Conservation (phyloP, 2,797 vertebrate species). For the Pseudocheirus occidentalis region DNA sequence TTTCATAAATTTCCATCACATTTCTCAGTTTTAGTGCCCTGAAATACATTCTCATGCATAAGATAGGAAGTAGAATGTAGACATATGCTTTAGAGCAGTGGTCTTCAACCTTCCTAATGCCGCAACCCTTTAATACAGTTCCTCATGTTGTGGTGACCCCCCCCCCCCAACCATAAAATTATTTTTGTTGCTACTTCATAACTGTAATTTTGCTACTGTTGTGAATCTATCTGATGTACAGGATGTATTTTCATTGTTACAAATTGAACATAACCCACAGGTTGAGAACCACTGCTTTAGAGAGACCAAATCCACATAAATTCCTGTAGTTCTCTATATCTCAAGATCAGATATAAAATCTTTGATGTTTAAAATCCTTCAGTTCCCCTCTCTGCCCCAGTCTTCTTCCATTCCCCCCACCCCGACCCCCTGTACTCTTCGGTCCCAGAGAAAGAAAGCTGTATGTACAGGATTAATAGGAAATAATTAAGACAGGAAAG, state of each 20-base stretch:
- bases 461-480: background rate
- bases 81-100: background rate
- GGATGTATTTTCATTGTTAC: too few species aligned
- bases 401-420: background rate
- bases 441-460: background rate
- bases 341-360: background rate
- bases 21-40: slow-evolving; percentile 44
- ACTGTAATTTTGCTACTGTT: too few species aligned
- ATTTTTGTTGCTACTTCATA: too few species aligned
- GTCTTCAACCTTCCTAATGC: too few species aligned
- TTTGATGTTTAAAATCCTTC: background rate
- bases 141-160: too few species aligned
- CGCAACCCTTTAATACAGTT: too few species aligned
- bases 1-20: slow-evolving; percentile 21
- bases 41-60: background rate
- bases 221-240: too few species aligned
- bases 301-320: background rate
- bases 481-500: background rate
- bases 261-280: too few species aligned
- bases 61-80: slow-evolving; percentile 11
- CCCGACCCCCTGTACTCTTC: background rate
- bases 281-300: too few species aligned
- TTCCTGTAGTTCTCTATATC: background rate
- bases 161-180: too few species aligned
- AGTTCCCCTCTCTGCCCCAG: background rate